These are phyloP conservation scores for Trididemnum clinides DNA, from an alignment of 23 tunicate species.

Conservation along the genomic window DNA sequence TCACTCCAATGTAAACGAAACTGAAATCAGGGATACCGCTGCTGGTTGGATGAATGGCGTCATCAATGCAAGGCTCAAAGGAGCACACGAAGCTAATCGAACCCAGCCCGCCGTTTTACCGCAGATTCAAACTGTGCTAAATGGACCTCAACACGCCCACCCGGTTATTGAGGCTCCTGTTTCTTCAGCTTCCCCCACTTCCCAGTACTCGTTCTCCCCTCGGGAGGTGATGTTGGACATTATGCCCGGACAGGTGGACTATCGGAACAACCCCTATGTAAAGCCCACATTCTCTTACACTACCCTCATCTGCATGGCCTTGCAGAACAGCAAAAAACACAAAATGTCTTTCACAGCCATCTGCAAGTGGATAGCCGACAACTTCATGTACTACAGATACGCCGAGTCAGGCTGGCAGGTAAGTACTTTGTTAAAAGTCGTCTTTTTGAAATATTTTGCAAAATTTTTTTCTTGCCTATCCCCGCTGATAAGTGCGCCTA, in stretches of 20 bases:
- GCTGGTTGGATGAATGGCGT: not conserved
- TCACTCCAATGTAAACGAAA: not conserved
- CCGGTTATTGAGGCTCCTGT: not conserved
- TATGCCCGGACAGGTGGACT: conserved; percentile 59
- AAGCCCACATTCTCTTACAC: conserved; percentile 55
- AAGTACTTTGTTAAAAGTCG: no score
- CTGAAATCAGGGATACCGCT: not conserved
- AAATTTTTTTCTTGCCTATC: no score
- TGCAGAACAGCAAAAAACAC: conserved; percentile 46
- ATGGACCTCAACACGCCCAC: not conserved
- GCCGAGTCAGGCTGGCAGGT: conserved; percentile 82
- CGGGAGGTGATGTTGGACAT: conserved; percentile 44
- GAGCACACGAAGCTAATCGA: not conserved
- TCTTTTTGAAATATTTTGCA: no score
- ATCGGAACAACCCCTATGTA: conserved; percentile 75
- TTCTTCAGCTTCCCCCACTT: conserved; percentile 4
- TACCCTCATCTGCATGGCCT: conserved; percentile 71
- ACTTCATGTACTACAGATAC: conserved; percentile 75
- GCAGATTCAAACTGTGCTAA: not conserved
- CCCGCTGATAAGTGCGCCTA: no score
- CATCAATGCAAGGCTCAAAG: not conserved
- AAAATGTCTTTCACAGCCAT: conserved; percentile 57
- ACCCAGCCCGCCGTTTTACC: not conserved
- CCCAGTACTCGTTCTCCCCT: conserved; percentile 44
- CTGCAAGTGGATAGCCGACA: conserved; percentile 90